Percentiles rank a stretch among this genome's conserved stretches.
phyloP scores from a whole-genome alignment of 2,113 vertebrate species.

The Onychostoma macrolepis region DNA sequence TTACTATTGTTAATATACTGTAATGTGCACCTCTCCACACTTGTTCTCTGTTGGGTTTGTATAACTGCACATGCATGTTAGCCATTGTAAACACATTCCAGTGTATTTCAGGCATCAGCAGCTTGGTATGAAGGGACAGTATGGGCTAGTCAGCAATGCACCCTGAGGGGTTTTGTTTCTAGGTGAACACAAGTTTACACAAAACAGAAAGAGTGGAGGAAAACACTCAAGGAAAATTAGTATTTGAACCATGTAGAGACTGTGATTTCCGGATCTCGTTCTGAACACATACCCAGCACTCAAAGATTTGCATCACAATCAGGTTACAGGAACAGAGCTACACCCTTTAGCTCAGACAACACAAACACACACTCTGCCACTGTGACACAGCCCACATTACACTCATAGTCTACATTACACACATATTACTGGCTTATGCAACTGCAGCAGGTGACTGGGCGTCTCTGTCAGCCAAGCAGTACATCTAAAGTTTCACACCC shows the following conservation, averaged over 20 bases:
- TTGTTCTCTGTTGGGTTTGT: neutral
- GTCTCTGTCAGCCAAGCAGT: neutral
- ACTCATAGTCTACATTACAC: slow-evolving; percentile 55
- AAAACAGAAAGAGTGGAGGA: neutral
- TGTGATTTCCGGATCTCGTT: neutral
- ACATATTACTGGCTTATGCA: slow-evolving; percentile 53
- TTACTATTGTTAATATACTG: neutral
- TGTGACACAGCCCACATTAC: slow-evolving; percentile 45
- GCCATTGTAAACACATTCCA: slow-evolving; percentile 38
- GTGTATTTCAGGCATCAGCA: slow-evolving; percentile 41
- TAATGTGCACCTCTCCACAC: neutral
- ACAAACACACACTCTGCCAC: slow-evolving; percentile 32
- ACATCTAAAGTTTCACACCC: slow-evolving; percentile 14
- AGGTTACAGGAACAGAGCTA: neutral
- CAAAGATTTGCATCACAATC: slow-evolving; percentile 15
- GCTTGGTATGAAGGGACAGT: slow-evolving; percentile 40
- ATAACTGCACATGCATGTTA: slow-evolving; percentile 10
- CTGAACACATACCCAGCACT: neutral
- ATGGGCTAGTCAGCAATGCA: slow-evolving; percentile 35
- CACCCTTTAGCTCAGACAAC: slow-evolving; percentile 32
- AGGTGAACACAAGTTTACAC: neutral
- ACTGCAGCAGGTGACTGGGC: slow-evolving; percentile 46
- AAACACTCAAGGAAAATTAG: neutral
- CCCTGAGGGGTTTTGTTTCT: neutral
- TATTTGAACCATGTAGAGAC: neutral